Evolutionary conservation across 23 tunicate species (phyloP).

Genomic region (Styela clava): DNA sequence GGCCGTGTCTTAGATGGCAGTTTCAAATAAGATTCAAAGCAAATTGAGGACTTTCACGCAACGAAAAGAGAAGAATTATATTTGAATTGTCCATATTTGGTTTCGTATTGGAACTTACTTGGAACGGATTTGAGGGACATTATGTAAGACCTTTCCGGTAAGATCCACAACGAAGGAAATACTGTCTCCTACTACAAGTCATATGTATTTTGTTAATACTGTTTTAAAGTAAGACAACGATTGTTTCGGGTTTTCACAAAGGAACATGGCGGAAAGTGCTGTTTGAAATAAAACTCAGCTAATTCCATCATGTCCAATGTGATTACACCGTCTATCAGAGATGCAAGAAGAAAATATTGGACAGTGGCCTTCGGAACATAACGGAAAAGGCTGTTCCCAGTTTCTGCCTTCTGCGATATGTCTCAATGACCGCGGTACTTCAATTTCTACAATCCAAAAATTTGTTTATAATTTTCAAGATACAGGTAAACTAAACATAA

Average conservation of each 20-base stretch:
- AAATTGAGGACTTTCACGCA: background rate
- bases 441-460: background rate
- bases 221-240: background rate
- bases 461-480: too few species aligned
- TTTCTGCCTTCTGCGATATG: background rate
- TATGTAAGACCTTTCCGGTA: background rate
- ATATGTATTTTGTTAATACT: too few species aligned
- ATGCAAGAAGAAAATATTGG: too few species aligned
- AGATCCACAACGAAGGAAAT: background rate
- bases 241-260: background rate
- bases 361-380: background rate
- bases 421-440: background rate
- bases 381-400: background rate
- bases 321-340: too few species aligned
- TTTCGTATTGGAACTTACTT: background rate
- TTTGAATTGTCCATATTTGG: too few species aligned
- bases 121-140: background rate
- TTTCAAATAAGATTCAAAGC: background rate
- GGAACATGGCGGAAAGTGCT: background rate
- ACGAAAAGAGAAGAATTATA: too few species aligned
- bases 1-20: background rate
- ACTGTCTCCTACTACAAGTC: too few species aligned
- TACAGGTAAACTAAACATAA: too few species aligned
- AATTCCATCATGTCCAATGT: background rate
- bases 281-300: background rate